Conservation (phyloP, 2,888 invertebrate species). For the Dioctria linearis region DNA sequence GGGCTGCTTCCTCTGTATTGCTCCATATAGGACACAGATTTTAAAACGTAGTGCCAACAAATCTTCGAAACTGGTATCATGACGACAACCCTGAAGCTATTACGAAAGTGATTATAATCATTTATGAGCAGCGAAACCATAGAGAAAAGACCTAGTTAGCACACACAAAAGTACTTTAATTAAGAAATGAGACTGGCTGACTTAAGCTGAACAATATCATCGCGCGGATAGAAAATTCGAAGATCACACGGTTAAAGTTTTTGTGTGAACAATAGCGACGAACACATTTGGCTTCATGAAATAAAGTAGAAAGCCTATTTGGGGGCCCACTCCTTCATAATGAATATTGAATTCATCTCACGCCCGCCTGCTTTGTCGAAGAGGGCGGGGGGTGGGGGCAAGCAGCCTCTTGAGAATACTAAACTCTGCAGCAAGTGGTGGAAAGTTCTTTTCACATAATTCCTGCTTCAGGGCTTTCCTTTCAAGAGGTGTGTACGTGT, state of each 20-base stretch:
- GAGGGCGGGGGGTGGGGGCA: not conserved
- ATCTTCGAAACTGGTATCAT: not conserved
- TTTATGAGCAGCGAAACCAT: conserved; percentile 29
- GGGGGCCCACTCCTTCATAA: not conserved
- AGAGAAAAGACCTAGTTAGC: not conserved
- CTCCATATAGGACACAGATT: not conserved
- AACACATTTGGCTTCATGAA: not conserved
- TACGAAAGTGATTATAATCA: conserved; percentile 42
- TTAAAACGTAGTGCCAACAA: not conserved
- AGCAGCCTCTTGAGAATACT: conserved; percentile 50
- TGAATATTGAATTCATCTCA: conserved; percentile 56
- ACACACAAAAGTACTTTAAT: conserved; percentile 18
- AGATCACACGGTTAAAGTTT: conserved; percentile 26
- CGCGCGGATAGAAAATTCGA: conserved; percentile 10
- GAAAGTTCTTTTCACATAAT: conserved; percentile 55
- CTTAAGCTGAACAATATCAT: not conserved
- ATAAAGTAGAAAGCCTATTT: not conserved
- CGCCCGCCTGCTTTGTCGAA: conserved; percentile 41
- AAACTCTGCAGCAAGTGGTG: conserved; percentile 37
- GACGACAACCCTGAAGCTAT: not conserved
- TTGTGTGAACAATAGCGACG: not conserved
- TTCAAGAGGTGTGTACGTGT: conserved; percentile 46
- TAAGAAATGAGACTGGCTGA: conserved; percentile 7
- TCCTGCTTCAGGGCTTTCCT: conserved; percentile 40
- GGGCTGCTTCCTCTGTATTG: not conserved